A percentile compares a stretch with the other conserved stretches of the same genome.
Conservation (phyloP, 2,797 vertebrate species). For the Myotis findleyi region DNA sequence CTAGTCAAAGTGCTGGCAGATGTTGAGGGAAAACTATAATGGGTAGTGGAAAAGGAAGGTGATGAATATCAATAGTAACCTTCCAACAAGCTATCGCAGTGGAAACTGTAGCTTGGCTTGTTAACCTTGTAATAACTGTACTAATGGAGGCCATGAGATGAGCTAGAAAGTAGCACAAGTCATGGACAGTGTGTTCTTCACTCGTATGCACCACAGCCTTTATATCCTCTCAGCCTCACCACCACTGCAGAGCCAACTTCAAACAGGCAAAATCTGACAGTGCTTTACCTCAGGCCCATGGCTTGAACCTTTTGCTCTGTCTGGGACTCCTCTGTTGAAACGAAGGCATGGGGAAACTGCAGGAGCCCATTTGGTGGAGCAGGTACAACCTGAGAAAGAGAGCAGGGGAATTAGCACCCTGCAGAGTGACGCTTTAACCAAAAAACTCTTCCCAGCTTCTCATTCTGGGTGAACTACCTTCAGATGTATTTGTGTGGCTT, state of each 20-base stretch:
- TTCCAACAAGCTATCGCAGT: background rate
- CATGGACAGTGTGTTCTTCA: background rate
- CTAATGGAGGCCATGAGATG: background rate
- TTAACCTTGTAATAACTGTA: background rate
- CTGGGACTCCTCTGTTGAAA: background rate
- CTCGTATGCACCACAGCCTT: background rate
- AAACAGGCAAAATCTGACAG: background rate
- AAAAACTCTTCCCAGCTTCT: background rate
- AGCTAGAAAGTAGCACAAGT: background rate
- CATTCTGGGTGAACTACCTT: background rate
- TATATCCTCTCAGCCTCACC: background rate
- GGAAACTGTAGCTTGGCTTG: background rate
- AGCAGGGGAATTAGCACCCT: background rate
- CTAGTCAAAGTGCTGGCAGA: background rate
- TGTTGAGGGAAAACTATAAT: background rate
- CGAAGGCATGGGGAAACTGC: background rate
- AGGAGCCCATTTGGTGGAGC: background rate
- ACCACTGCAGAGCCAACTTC: background rate
- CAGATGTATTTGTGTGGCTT: background rate
- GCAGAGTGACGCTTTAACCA: background rate
- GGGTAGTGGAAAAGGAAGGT: background rate
- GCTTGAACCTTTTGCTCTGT: background rate
- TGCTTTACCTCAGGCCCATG: background rate
- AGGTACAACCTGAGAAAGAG: background rate
- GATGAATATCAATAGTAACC: background rate